Conservation (phyloP, 1,140 invertebrate species). For the Drosophila persimilis region DNA sequence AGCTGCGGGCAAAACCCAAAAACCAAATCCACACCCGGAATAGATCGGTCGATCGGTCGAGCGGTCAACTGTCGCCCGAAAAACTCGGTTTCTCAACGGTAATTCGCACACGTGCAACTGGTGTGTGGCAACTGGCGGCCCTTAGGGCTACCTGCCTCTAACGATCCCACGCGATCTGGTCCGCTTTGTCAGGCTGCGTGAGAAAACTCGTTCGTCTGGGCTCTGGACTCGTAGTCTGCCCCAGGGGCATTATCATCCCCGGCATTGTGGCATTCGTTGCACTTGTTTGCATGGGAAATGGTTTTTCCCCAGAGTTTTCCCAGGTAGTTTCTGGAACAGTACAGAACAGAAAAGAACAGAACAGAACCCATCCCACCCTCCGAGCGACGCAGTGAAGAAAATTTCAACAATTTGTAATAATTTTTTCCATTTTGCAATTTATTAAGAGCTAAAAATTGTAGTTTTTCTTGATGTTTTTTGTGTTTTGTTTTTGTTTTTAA, state of each 20-base stretch:
- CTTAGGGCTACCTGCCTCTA: constrained; percentile 53
- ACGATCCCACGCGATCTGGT: constrained; percentile 38
- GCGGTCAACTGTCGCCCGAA: constrained; percentile 33
- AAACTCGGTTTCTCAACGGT: constrained; percentile 33
- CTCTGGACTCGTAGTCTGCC: constrained; percentile 6
- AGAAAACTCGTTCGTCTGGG: constrained; percentile 68
- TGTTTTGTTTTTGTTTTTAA: constrained; percentile 4
- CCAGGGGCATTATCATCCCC: constrained; percentile 48
- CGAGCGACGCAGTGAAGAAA: background rate
- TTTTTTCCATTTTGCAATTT: constrained; percentile 50
- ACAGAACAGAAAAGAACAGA: background rate
- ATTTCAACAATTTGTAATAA: constrained; percentile 59
- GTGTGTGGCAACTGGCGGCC: constrained; percentile 25
- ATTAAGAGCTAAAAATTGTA: constrained; percentile 39
- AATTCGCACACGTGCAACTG: constrained; percentile 69
- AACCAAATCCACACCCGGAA: constrained; percentile 42
- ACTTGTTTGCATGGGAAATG: constrained; percentile 79
- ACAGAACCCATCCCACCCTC: background rate
- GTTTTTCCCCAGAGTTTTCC: constrained; percentile 53
- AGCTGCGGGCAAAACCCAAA: constrained; percentile 45
- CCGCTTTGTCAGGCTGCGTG: constrained; percentile 49
- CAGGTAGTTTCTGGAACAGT: constrained; percentile 14
- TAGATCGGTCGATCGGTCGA: background rate
- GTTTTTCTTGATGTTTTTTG: constrained; percentile 31
- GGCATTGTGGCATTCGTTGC: constrained; percentile 54